Conservation (phyloP, 2,113 vertebrate species). For the Otocyon megalotis region DNA sequence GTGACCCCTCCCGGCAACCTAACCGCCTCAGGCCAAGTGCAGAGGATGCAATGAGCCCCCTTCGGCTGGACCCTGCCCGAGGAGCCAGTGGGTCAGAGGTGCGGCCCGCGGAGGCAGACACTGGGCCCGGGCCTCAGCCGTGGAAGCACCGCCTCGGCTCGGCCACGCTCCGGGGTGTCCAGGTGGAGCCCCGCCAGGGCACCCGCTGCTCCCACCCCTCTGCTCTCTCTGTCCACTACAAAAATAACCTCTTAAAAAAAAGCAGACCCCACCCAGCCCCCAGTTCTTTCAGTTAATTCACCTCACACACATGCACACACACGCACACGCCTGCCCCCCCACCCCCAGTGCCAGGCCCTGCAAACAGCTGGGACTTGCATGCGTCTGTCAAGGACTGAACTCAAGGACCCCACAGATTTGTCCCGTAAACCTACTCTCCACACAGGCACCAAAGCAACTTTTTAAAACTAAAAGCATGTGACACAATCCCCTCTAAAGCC, state of each 20-base stretch:
- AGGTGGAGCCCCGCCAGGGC: no score
- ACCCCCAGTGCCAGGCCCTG: not conserved
- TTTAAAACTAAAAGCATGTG: not conserved
- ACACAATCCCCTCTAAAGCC: not conserved
- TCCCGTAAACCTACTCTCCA: not conserved
- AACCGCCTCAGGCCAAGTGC: not conserved
- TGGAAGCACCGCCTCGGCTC: no score
- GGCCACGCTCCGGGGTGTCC: no score
- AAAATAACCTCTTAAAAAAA: not conserved
- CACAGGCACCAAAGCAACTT: not conserved
- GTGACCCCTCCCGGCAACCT: not conserved
- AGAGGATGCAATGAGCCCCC: not conserved
- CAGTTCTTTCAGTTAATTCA: not conserved
- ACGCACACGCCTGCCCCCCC: not conserved
- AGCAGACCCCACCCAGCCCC: not conserved
- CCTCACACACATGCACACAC: no score
- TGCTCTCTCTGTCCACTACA: no score
- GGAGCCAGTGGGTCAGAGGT: no score
- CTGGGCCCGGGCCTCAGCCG: no score
- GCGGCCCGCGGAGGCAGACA: no score
- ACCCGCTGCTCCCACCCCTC: no score
- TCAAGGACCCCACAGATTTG: not conserved
- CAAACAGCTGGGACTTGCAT: no score
- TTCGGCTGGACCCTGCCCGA: not conserved
- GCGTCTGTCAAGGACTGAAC: rapidly evolving